Conservation (phyloP, 2,113 vertebrate genomes). For the Electrona antarctica region DNA sequence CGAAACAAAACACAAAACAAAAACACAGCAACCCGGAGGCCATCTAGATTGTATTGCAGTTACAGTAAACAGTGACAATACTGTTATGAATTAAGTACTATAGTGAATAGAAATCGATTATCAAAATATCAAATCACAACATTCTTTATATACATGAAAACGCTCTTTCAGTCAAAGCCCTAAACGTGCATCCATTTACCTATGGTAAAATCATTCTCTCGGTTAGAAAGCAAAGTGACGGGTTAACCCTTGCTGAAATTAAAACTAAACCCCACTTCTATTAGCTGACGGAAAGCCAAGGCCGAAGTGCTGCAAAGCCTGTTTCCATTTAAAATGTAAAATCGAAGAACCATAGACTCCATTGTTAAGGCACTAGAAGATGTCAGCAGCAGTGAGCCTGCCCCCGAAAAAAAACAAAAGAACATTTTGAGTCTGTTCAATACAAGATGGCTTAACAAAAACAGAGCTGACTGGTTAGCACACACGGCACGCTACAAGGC, state of each 20-base stretch:
- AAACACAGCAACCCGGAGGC: conserved; percentile 82
- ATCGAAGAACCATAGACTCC: conserved; percentile 86
- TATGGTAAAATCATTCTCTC: conserved; percentile 72
- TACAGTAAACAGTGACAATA: conserved; percentile 92
- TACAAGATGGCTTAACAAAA: conserved; percentile 93
- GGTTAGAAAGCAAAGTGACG: conserved; percentile 58
- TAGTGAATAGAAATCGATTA: conserved; percentile 89
- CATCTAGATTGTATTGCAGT: conserved; percentile 92
- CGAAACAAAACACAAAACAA: conserved; percentile 74
- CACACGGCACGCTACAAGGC: conserved; percentile 89
- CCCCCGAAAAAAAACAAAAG: conserved; percentile 78
- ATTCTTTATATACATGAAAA: conserved; percentile 84
- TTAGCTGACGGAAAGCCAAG: conserved; percentile 78
- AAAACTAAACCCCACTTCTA: conserved; percentile 33
- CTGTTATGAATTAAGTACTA: conserved; percentile 82
- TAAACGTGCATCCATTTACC: conserved; percentile 83
- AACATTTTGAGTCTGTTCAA: conserved; percentile 80
- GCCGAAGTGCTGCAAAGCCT: conserved; percentile 95
- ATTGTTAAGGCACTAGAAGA: conserved; percentile 96
- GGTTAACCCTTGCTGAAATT: conserved; percentile 31
- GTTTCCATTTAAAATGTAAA: conserved; percentile 78
- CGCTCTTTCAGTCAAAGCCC: conserved; percentile 85
- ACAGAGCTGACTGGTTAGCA: conserved; percentile 85
- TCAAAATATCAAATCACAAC: conserved; percentile 88
- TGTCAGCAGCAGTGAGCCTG: conserved; percentile 66